Evolutionary conservation across 2,888 invertebrate species (phyloP), one percentile per base, ranked within the genome.

Genomic region (Mylabris sibirica): DNA sequence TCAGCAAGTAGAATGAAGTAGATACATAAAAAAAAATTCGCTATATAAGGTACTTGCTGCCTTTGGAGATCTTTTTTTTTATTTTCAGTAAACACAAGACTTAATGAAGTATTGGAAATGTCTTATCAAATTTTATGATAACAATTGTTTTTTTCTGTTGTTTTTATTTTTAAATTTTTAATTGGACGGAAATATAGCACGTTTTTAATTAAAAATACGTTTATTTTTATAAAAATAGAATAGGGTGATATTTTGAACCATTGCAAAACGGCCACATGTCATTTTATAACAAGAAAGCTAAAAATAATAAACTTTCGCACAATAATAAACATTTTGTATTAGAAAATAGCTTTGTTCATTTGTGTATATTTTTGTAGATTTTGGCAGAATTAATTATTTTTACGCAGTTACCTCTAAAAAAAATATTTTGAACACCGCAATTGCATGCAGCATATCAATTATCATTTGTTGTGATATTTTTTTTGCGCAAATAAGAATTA

Each of bases 351-450:
- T 24, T 57, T 24, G 24, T 24, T 24, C 24, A 14, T 57, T 57
- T 1, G 30, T 30, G 30, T 22, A 24, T 24, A 14, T 57, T 57
- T 57, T 22, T 24, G 6, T 57, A 22, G 24, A 12, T 57, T 24
- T 57, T 57, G 57, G 57, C 57, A 49, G 2, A 49, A 20, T 49
- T 49, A 49, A 49, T 49, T n/a, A 44, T 44, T 44, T n/a, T 30
- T 30, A 44, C 44, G 44, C n/a, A 17, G n/a, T 44, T 44, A 44
- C 5, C 8, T 5, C 17, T n/a, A 44, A 4, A 17, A 1, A 44
- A 22, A 53, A 53, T 53, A 53, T 53, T 53, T 53, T 11, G 8
- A 53, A 22, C n/a, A 38, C 0, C 12, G 14, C 44, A 3, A 11
- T 44, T 44, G 44, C 44, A 44, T 44, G 44, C 44, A 44, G n/a